Base-by-base conservation (phyloP, 2,888 invertebrate species). In the Platycheirus albimanus region DNA sequence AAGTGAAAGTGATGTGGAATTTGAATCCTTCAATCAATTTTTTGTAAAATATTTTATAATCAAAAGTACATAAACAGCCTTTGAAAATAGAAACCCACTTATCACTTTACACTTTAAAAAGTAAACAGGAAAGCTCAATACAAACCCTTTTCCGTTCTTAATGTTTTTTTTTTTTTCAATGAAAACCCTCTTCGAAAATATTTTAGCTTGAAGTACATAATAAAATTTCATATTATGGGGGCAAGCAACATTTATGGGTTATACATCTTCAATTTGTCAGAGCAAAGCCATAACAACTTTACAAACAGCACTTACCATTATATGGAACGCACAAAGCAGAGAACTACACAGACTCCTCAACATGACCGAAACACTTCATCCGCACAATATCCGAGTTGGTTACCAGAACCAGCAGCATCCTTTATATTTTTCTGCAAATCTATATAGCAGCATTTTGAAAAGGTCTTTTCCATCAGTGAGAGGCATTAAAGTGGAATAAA, bases 261-360 rank as follows among this genome's bases (percentile, higher is more conserved):
- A 54, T 13, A 36, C n/a, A 38, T 38, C 36, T 38, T 20, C n/a
- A 56, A 38, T 38, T 15, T 33, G 15, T 58, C 10, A 11, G 24
- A 41, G 28, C 0, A 43, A 45, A 61, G 45, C 30, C 43, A 30
- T 61, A 45, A 61, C 19, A 45, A 61, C 45, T 61, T 61, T 61
- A 45, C 7, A 61, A 61, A 61, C 43, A 61, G 19, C 61, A 45
- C 45, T 61, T 45, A 61, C 17, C 19, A 61, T 43, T 61, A 61
- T 33, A 52, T 19, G 13, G 17, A 17, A 45, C 30, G 17, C 28
- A 61, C 30, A 43, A 30, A 61, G 45, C 45, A 13, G 2, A 20
- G 24, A 24, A 41, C 13, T 36, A 10, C 8, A 28, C 3, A 33
- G 10, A 41, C 28, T 45, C 3, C 20, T 30, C 45, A 61, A 61